phyloP scores from a whole-genome alignment of 2,797 vertebrate species.

The Schizopygopsis pylzovi region DNA sequence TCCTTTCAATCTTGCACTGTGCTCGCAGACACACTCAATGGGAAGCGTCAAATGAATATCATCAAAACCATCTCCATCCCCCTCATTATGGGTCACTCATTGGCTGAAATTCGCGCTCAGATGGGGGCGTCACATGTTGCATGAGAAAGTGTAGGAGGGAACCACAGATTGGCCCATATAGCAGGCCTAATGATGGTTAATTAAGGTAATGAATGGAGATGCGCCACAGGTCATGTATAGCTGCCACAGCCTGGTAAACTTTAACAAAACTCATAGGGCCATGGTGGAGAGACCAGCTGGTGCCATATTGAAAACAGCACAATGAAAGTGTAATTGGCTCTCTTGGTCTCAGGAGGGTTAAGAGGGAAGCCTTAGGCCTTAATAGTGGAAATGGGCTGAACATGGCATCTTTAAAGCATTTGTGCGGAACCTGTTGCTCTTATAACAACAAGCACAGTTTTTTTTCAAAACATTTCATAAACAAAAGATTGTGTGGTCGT shows the following conservation, averaged over 20 bases:
- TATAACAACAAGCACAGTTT: not conserved
- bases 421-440: conserved; percentile 40
- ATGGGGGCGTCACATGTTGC: conserved; percentile 45
- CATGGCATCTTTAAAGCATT: conserved; percentile 7
- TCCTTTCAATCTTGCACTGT: conserved; percentile 69
- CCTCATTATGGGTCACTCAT: conserved; percentile 78
- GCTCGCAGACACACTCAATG: conserved; percentile 58
- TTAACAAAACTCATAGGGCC: conserved; percentile 74
- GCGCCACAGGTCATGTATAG: conserved; percentile 63
- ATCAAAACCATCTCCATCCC: conserved; percentile 56
- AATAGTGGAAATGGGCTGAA: conserved; percentile 33
- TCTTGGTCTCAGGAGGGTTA: conserved; percentile 46
- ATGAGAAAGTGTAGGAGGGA: conserved; percentile 58
- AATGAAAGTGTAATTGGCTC: conserved; percentile 70
- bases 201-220: conserved; percentile 85
- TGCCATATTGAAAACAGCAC: conserved; percentile 71
- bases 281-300: conserved; percentile 71
- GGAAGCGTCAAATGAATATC: conserved; percentile 63
- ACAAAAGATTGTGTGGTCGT: not conserved
- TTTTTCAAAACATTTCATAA: not conserved
- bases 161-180: conserved; percentile 85
- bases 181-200: conserved; percentile 83
- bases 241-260: conserved; percentile 77
- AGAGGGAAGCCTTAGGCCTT: conserved; percentile 35
- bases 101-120: conserved; percentile 67